phyloP scores from a whole-genome alignment of 2,888 invertebrate species.

The Ophion costatus region DNA sequence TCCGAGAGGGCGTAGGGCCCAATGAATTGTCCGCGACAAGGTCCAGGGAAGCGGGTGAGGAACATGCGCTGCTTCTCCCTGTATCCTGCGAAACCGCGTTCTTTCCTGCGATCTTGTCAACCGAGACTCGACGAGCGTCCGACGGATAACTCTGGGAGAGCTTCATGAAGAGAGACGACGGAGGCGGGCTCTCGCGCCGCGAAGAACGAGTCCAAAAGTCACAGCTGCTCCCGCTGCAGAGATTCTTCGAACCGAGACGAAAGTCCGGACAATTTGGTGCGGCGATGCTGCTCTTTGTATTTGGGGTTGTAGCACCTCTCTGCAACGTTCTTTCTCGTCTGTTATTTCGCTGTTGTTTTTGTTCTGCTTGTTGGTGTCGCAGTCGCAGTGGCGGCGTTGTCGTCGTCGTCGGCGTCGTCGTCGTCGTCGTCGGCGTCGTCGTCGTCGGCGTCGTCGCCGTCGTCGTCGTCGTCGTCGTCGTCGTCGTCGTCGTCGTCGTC shows the following conservation, averaged over 20 bases:
- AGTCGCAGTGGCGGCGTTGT: conserved; percentile 64
- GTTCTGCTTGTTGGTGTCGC: conserved; percentile 55
- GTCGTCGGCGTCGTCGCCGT: conserved; percentile 77
- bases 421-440: conserved; percentile 65
- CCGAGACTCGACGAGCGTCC: conserved; percentile 81
- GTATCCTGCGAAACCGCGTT: conserved; percentile 64
- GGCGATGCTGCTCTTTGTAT: conserved; percentile 68
- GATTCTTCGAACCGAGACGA: conserved; percentile 78
- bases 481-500: no score
- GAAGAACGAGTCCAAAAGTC: conserved; percentile 88
- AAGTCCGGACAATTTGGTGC: conserved; percentile 73
- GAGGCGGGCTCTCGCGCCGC: conserved; percentile 82
- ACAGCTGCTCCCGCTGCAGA: conserved; percentile 85
- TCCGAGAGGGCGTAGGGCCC: conserved; percentile 72
- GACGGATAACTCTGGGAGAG: conserved; percentile 85
- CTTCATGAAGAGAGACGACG: conserved; percentile 81
- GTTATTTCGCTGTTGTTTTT: conserved; percentile 76
- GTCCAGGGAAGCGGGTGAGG: conserved; percentile 83
- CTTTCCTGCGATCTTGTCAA: conserved; percentile 75
- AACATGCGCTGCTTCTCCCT: conserved; percentile 76
- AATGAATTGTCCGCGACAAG: conserved; percentile 77
- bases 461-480: conserved; percentile 59
- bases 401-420: no score
- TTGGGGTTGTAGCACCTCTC: conserved; percentile 84
- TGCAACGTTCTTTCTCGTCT: conserved; percentile 83